Percentiles rank a stretch among this genome's conserved stretches.
Evolutionary conservation across 2,888 invertebrate genomes (phyloP).

Genomic region (Drosophila nr. medialis): DNA sequence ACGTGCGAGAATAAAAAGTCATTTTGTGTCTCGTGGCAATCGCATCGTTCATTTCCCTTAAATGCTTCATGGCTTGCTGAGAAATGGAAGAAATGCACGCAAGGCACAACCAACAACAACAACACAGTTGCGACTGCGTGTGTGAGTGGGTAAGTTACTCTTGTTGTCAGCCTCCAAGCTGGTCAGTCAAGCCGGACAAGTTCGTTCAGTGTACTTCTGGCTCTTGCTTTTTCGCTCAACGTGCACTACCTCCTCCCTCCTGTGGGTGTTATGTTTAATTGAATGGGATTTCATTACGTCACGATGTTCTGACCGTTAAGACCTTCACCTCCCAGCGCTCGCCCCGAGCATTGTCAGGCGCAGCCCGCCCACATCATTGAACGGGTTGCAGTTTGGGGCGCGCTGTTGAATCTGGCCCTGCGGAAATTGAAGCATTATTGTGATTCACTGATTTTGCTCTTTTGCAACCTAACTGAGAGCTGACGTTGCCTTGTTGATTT

Average conservation of each 20-base stretch:
- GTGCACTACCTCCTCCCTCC: not conserved
- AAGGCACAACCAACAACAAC: constrained; percentile 14
- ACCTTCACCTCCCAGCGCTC: constrained; percentile 2
- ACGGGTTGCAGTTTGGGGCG: constrained; percentile 21
- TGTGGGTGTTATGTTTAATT: constrained; percentile 75
- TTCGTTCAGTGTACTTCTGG: constrained; percentile 11
- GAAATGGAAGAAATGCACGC: constrained; percentile 51
- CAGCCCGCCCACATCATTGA: constrained; percentile 41
- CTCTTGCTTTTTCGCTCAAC: constrained; percentile 4
- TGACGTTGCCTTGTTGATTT: constrained; percentile 73
- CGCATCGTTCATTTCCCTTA: constrained; percentile 56
- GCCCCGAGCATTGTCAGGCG: constrained; percentile 23
- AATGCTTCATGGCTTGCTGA: constrained; percentile 34
- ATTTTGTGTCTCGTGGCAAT: constrained; percentile 48
- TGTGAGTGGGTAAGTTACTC: not conserved
- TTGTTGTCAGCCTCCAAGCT: constrained; percentile 30
- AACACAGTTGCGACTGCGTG: not conserved
- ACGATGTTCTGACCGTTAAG: constrained; percentile 46
- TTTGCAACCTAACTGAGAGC: constrained; percentile 33
- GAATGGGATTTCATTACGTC: constrained; percentile 78
- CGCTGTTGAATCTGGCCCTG: constrained; percentile 41
- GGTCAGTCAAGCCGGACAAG: constrained; percentile 31
- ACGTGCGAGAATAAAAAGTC: constrained; percentile 63
- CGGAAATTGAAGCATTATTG: constrained; percentile 82
- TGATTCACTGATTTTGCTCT: constrained; percentile 77